Evolutionary conservation across 2,113 vertebrate genomes (phyloP), one percentile per base, ranked within the genome.

Genomic region (Paramisgurnus dabryanus): DNA sequence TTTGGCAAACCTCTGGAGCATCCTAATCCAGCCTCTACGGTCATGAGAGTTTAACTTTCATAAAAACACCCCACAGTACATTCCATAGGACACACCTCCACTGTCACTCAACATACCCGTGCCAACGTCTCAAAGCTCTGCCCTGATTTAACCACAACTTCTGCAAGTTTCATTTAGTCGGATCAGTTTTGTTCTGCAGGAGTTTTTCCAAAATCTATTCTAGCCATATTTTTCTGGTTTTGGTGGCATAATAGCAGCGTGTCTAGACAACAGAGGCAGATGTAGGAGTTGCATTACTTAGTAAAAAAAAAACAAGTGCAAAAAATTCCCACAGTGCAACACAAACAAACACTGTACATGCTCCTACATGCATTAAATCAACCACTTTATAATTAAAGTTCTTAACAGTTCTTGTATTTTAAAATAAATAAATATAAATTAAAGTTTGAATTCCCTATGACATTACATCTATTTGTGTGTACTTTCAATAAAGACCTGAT

Each of bases 81-180:
- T 67, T 66, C 43, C 60, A 7, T 7, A 63, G 47, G 61, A 10
- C 15, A 80, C 49, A 53, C 79, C 78, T 72, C 39, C 67, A 7
- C 12, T 71, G 57, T 15, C 67, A 55, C 45, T 61, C 8, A 10
- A 70, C 9, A 80, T 57, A 41, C 40, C 63, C 71, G 45, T 39
- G 72, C 41, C 34, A 77, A 47, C 74, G 66, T 66, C 63, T 40
- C 18, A 40, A 4, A 68, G 15, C 53, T 60, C 27, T 8, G 49
- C 55, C n/a, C 55, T 58, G 41, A 61, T 45, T 61, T 12, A 47
- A 74, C n/a, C 41, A 65, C 60, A 50, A 22, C 60, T 64, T 60
- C 45, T 12, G 22, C 17, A 40, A n/a, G 40, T 55, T 60, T 70
- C 69, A n/a, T 64, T 72, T 47, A 71, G 12, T 72, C 47, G 17